Percentiles rank a stretch among this genome's conserved stretches.
phyloP scores from a whole-genome alignment of 2,888 invertebrate species.

The Apodemia hepburni region DNA sequence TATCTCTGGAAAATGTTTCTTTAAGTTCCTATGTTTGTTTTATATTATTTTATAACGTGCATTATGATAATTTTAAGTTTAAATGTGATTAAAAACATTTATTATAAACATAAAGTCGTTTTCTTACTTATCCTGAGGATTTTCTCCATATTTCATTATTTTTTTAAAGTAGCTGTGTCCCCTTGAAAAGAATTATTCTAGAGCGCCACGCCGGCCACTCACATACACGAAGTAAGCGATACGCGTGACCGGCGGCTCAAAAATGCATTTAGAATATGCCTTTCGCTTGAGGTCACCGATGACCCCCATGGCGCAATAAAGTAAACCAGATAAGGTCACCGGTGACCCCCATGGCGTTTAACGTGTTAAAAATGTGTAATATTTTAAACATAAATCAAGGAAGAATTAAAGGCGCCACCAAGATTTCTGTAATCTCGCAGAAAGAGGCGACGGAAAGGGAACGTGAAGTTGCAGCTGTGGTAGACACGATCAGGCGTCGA shows the following conservation, averaged over 20 bases:
- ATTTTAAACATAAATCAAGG: too few relatives aligned
- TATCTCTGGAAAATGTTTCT: background rate
- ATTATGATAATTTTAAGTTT: background rate
- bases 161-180: too few relatives aligned
- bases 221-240: background rate
- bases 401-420: too few relatives aligned
- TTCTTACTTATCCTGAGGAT: background rate
- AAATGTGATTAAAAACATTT: background rate
- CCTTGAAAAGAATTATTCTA: background rate
- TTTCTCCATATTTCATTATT: too few relatives aligned
- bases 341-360: too few relatives aligned
- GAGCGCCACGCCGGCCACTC: constrained; percentile 1
- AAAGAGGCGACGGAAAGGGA: too few relatives aligned
- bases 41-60: background rate
- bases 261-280: too few relatives aligned
- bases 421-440: too few relatives aligned
- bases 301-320: constrained; percentile 16
- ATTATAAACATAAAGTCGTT: background rate
- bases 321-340: constrained; percentile 9
- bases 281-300: constrained; percentile 15
- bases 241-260: constrained; percentile 2
- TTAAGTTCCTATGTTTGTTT: background rate
- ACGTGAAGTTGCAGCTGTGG: too few relatives aligned
- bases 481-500: too few relatives aligned
- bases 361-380: too few relatives aligned